Evolutionary conservation across 2,113 vertebrate genomes (phyloP).

Genomic region (Anoura caudifer): DNA sequence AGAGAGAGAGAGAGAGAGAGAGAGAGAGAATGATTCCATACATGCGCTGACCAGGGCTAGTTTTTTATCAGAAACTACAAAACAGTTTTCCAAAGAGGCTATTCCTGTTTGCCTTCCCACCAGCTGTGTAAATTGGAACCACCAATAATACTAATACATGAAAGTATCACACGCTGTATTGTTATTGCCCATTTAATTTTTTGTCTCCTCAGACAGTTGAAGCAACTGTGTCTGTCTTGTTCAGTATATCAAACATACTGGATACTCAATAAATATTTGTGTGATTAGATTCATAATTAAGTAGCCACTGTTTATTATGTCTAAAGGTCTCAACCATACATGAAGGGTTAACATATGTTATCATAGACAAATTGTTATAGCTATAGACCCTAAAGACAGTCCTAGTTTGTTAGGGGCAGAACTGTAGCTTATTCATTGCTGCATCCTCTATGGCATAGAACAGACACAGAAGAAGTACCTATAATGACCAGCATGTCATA

Average conservation of each 20-base stretch:
- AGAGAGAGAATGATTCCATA: no score
- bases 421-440: not conserved
- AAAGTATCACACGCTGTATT: not conserved
- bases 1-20: no score
- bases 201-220: not conserved
- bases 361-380: not conserved
- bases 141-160: not conserved
- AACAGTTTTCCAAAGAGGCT: no score
- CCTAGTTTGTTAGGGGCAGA: not conserved
- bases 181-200: not conserved
- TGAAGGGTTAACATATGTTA: not conserved
- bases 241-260: not conserved
- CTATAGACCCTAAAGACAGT: not conserved
- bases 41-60: no score
- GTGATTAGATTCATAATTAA: constrained; percentile 37
- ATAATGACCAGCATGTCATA: not conserved
- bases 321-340: not conserved
- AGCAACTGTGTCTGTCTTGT: not conserved
- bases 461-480: not conserved
- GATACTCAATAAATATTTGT: not conserved
- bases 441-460: not conserved
- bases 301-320: not conserved
- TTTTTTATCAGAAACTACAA: no score
- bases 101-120: not conserved
- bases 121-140: not conserved